Conservation (phyloP, 2,888 invertebrate species). For the Euproctis similis region DNA sequence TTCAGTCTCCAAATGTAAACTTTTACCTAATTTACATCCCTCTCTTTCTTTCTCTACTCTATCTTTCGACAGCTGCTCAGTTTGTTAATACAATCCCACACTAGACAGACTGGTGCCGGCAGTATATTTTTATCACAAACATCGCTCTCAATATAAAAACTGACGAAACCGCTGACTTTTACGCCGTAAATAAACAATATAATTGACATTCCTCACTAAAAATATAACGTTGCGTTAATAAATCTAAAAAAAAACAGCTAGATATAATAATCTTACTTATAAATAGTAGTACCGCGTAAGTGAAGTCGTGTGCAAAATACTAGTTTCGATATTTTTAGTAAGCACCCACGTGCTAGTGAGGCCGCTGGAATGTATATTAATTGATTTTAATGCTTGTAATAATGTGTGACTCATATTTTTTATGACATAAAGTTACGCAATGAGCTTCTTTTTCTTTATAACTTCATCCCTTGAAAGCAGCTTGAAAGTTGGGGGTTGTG, state of each 20-base stretch:
- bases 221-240: slow-evolving; percentile 5
- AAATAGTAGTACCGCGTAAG: slow-evolving; percentile 4
- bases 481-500: too few relatives aligned
- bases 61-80: too few relatives aligned
- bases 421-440: slow-evolving; percentile 14
- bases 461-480: too few relatives aligned
- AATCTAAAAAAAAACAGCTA: too few relatives aligned
- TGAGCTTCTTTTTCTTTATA: too few relatives aligned
- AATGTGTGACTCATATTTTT: slow-evolving; percentile 15
- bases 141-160: slow-evolving; percentile 1
- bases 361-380: slow-evolving; percentile 16
- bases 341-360: slow-evolving; percentile 12
- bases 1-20: too few relatives aligned
- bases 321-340: slow-evolving; percentile 7
- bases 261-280: slow-evolving; percentile 6
- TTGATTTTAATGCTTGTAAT: slow-evolving; percentile 12
- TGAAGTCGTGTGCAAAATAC: slow-evolving; percentile 19
- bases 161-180: slow-evolving; percentile 1
- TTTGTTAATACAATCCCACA: too few relatives aligned
- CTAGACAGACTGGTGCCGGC: slow-evolving; percentile 4
- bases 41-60: too few relatives aligned
- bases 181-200: slow-evolving; percentile 2
- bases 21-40: too few relatives aligned
- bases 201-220: slow-evolving; percentile 8
- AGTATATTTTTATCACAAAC: slow-evolving; percentile 1